phyloP scores from a whole-genome alignment of 2,797 vertebrate species.

The Falco novaeseelandiae region DNA sequence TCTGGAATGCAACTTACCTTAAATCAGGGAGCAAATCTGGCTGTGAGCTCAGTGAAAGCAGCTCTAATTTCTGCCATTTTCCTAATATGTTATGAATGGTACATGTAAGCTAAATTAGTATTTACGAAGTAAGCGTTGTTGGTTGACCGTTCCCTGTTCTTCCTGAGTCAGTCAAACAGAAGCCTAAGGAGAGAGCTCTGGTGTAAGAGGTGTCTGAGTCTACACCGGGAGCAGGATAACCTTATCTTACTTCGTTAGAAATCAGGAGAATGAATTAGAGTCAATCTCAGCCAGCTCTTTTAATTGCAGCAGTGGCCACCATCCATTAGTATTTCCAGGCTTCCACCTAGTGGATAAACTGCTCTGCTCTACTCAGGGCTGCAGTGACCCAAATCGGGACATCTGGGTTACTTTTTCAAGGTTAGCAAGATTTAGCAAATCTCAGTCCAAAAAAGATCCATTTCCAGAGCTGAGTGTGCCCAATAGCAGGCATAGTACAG shows the following conservation, averaged over 20 bases:
- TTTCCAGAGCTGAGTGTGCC: background rate
- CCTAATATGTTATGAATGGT: background rate
- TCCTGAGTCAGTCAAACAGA: background rate
- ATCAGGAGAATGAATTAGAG: background rate
- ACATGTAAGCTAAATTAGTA: background rate
- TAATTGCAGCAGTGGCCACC: background rate
- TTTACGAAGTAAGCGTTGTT: background rate
- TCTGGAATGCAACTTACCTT: background rate
- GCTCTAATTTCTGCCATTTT: background rate
- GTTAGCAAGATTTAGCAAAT: background rate
- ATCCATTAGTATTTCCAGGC: background rate
- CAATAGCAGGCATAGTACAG: background rate
- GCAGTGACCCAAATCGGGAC: background rate
- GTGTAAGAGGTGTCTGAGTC: background rate
- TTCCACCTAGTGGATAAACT: slow-evolving; percentile 56
- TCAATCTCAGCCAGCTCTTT: rapidly evolving
- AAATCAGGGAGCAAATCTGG: background rate
- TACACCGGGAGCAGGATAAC: background rate
- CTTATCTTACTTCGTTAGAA: background rate
- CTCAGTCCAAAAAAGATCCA: background rate
- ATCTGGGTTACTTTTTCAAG: background rate
- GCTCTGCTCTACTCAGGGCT: background rate
- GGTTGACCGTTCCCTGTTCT: background rate
- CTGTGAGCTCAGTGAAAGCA: background rate
- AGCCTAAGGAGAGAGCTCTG: background rate